Percentiles rank a stretch among this genome's conserved stretches.
These are phyloP conservation scores for Metridium senile DNA, from an alignment of 92 coral and sea anemone species.

Conservation along the genomic window DNA sequence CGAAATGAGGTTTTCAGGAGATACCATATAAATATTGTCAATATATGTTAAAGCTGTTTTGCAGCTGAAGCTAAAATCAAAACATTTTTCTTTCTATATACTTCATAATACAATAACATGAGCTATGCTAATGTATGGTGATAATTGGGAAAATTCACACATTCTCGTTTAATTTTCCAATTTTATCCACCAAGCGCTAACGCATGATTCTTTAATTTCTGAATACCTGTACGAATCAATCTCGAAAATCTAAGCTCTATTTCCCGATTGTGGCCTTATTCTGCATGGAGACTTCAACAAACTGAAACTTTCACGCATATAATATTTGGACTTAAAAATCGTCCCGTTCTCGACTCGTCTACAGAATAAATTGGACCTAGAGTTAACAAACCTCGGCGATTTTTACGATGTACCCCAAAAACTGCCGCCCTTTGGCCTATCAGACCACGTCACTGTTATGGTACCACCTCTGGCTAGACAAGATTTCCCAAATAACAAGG, in stretches of 20 bases:
- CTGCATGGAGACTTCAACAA: neutral
- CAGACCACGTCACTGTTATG: constrained; percentile 38
- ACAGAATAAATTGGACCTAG: neutral
- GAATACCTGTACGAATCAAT: constrained; percentile 37
- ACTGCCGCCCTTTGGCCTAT: constrained; percentile 29
- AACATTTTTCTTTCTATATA: too few species aligned
- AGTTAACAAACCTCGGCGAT: neutral
- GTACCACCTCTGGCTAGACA: constrained; percentile 21
- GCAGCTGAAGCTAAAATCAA: too few species aligned
- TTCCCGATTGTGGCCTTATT: neutral
- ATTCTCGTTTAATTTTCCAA: too few species aligned
- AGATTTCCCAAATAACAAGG: constrained; percentile 25
- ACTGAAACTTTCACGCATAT: neutral
- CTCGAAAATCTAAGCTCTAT: constrained; percentile 5
- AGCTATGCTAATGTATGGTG: too few species aligned
- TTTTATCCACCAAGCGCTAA: too few species aligned
- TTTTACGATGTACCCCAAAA: constrained; percentile 33
- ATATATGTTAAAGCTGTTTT: too few species aligned
- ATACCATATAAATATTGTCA: too few species aligned
- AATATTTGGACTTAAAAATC: too few species aligned
- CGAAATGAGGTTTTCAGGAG: too few species aligned
- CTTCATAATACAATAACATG: too few species aligned
- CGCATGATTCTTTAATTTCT: too few species aligned
- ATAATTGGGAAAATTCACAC: too few species aligned
- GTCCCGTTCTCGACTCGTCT: constrained; percentile 1